Percentiles rank a stretch among this genome's conserved stretches.
phyloP scores from a whole-genome alignment of 64 coral and sea anemone species.

The Porites australiensis region DNA sequence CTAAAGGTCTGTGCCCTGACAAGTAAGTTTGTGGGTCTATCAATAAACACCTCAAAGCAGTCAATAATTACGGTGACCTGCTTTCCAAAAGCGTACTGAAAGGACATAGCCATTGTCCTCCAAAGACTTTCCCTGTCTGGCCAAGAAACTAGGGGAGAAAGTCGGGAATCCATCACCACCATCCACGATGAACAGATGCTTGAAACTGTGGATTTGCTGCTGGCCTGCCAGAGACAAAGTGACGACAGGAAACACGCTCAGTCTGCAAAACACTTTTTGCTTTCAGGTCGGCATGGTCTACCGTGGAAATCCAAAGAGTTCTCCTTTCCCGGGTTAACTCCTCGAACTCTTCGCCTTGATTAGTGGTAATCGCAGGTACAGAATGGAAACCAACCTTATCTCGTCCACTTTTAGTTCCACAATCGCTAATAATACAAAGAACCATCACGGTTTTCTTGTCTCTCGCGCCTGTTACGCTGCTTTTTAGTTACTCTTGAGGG shows the following conservation, averaged over 20 bases:
- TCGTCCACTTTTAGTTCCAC: conserved; percentile 26
- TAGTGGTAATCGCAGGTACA: conserved; percentile 40
- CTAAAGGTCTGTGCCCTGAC: conserved; percentile 41
- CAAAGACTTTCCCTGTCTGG: conserved; percentile 35
- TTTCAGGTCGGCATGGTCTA: conserved; percentile 55
- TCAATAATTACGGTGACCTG: conserved; percentile 48
- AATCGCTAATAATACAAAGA: conserved; percentile 55
- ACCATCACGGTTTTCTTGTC: conserved; percentile 23
- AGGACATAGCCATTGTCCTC: conserved; percentile 57
- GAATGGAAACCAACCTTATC: conserved; percentile 27
- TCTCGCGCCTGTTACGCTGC: neutral
- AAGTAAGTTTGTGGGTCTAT: conserved; percentile 36
- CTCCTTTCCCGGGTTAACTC: conserved; percentile 37
- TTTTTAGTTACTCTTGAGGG: too few relatives aligned
- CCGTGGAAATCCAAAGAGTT: conserved; percentile 65
- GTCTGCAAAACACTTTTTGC: conserved; percentile 54
- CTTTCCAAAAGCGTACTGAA: conserved; percentile 23
- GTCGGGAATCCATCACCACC: conserved; percentile 7
- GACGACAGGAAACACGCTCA: conserved; percentile 59
- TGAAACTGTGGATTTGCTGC: conserved; percentile 38
- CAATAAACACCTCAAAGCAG: conserved; percentile 61
- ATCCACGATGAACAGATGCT: conserved; percentile 48
- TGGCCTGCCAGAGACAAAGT: conserved; percentile 41
- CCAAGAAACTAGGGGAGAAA: conserved; percentile 43
- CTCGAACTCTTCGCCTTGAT: conserved; percentile 54